Evolutionary conservation across 2,888 invertebrate species (phyloP).

Genomic region (Argyra leucocephala): DNA sequence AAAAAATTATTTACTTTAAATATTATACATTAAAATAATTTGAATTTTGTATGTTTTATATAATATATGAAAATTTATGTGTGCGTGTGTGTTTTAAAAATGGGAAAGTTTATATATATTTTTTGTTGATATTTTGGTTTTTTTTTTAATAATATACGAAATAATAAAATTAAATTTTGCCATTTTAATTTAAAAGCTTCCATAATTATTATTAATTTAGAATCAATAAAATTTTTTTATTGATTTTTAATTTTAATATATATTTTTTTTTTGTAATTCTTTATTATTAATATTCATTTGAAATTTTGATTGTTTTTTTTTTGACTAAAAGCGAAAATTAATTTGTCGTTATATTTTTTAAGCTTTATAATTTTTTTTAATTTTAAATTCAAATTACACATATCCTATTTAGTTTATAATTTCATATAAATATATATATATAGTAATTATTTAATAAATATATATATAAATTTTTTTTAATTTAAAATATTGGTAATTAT

Average conservation of each 20-base stretch:
- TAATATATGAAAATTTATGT: too few relatives aligned
- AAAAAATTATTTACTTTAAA: too few relatives aligned
- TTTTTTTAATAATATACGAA: not conserved
- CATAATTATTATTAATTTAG: not conserved
- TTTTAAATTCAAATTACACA: not conserved
- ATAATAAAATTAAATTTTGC: not conserved
- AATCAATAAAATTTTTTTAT: not conserved
- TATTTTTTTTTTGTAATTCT: too few relatives aligned
- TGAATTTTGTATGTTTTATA: too few relatives aligned
- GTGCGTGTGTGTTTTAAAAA: not conserved
- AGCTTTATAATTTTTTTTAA: not conserved
- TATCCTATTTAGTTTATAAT: not conserved
- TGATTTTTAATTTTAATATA: too few relatives aligned
- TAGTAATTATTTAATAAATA: not conserved
- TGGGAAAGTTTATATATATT: not conserved
- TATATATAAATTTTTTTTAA: not conserved
- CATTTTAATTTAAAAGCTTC: constrained; percentile 6
- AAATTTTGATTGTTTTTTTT: too few relatives aligned
- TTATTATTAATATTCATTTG: too few relatives aligned
- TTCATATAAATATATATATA: not conserved
- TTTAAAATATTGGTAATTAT: not conserved
- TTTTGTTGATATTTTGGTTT: not conserved
- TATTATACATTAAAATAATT: too few relatives aligned
- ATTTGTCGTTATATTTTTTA: too few relatives aligned
- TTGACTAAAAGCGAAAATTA: too few relatives aligned